Conservation (phyloP, 2,113 vertebrate species). For the Barbus barbus region DNA sequence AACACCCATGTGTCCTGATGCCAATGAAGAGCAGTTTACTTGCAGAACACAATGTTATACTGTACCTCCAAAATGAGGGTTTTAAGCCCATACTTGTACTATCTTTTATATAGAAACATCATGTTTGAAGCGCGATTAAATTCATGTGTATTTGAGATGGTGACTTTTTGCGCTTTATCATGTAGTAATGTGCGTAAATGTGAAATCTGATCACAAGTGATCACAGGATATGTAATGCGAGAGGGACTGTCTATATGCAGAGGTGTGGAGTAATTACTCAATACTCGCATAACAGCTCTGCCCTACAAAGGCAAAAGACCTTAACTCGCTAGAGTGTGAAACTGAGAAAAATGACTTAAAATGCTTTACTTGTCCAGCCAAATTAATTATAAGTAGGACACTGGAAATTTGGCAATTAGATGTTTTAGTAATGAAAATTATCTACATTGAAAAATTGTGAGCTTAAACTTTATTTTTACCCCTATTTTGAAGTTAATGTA, state of each 20-base stretch:
- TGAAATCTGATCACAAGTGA: not conserved
- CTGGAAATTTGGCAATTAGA: too few species aligned
- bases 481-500: too few species aligned
- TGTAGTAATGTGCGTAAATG: not conserved
- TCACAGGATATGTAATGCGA: not conserved
- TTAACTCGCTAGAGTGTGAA: too few species aligned
- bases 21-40: not conserved
- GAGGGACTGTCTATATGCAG: not conserved
- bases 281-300: not conserved
- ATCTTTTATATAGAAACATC: not conserved
- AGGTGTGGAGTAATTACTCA: not conserved
- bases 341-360: too few species aligned
- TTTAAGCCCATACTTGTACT: not conserved
- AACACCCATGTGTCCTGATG: not conserved
- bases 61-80: not conserved
- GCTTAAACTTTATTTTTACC: too few species aligned
- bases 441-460: too few species aligned
- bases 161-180: not conserved
- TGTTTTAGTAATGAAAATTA: too few species aligned
- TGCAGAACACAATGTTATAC: not conserved
- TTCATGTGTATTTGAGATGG: not conserved
- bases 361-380: too few species aligned
- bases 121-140: too few species aligned
- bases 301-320: too few species aligned
- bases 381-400: too few species aligned